A percentile compares a stretch with the other conserved stretches of the same genome.
Evolutionary conservation across 2,797 vertebrate genomes (phyloP).

Genomic region (Fringilla coelebs): DNA sequence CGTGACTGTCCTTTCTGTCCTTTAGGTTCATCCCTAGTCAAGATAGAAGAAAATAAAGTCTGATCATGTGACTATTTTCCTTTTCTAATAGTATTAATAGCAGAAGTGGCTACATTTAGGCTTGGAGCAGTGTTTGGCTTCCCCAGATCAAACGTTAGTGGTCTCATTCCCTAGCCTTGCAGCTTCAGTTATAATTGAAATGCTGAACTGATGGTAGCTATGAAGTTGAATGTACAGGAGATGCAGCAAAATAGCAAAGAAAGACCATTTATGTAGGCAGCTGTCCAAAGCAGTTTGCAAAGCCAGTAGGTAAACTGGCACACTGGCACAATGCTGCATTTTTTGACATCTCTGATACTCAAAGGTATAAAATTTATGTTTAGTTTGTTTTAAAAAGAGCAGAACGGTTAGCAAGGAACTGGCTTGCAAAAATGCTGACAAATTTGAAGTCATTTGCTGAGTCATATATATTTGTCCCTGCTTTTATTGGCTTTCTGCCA

Average conservation of each 20-base stretch:
- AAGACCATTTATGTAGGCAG: neutral
- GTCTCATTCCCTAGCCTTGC: neutral
- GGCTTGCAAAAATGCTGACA: constrained; percentile 50
- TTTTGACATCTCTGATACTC: neutral
- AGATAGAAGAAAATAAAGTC: neutral
- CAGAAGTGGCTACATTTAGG: neutral
- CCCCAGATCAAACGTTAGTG: neutral
- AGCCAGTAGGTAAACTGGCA: neutral
- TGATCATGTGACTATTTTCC: neutral
- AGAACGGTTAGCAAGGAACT: neutral
- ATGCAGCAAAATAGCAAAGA: neutral
- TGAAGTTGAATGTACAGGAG: neutral
- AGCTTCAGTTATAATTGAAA: neutral
- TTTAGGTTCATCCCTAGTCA: neutral
- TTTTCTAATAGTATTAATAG: neutral
- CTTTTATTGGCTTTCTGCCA: constrained; percentile 60
- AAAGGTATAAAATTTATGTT: neutral
- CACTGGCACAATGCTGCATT: neutral
- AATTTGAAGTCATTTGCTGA: constrained; percentile 56
- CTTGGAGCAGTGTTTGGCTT: neutral
- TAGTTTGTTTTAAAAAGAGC: neutral
- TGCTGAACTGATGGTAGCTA: neutral
- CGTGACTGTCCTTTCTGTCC: constrained; percentile 26
- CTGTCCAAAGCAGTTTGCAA: neutral
- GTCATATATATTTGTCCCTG: constrained; percentile 58